Evolutionary conservation across 2,888 invertebrate genomes (phyloP).

Genomic region (Thera obeliscata): DNA sequence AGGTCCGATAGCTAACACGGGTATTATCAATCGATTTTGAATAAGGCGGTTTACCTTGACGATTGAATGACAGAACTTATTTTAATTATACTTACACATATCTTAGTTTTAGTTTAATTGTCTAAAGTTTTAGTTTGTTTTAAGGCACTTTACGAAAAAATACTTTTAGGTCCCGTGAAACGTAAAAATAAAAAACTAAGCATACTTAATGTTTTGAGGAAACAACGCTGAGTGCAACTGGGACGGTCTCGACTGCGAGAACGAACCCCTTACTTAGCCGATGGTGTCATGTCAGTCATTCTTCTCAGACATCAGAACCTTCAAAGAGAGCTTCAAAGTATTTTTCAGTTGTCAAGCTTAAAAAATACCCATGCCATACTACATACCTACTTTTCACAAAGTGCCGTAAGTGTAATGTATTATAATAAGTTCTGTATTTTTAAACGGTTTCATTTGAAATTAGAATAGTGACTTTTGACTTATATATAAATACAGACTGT

Average conservation of each 20-base stretch:
- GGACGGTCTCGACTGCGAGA: conserved; percentile 98
- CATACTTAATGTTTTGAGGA: conserved; percentile 82
- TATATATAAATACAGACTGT: conserved; percentile 59
- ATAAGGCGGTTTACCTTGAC: neutral
- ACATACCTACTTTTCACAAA: no score
- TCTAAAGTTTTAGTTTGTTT: neutral
- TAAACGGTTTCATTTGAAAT: conserved; percentile 11
- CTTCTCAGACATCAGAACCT: conserved; percentile 91
- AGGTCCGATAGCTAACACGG: neutral
- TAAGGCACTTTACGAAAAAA: neutral
- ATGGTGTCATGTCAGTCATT: conserved; percentile 95
- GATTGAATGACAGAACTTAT: neutral
- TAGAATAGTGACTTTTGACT: conserved; percentile 28
- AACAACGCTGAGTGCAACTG: conserved; percentile 98
- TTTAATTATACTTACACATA: neutral
- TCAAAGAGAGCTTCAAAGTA: conserved; percentile 86
- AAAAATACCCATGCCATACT: no score
- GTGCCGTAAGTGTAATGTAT: no score
- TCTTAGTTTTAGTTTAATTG: neutral
- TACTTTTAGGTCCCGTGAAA: no score
- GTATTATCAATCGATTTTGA: neutral
- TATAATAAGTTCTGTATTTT: conserved; percentile 3
- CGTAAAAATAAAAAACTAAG: no score
- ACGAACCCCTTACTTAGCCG: conserved; percentile 91
- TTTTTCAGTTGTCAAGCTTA: no score